phyloP scores from a whole-genome alignment of 2,797 vertebrate genomes.

The Notolepis coatsorum region DNA sequence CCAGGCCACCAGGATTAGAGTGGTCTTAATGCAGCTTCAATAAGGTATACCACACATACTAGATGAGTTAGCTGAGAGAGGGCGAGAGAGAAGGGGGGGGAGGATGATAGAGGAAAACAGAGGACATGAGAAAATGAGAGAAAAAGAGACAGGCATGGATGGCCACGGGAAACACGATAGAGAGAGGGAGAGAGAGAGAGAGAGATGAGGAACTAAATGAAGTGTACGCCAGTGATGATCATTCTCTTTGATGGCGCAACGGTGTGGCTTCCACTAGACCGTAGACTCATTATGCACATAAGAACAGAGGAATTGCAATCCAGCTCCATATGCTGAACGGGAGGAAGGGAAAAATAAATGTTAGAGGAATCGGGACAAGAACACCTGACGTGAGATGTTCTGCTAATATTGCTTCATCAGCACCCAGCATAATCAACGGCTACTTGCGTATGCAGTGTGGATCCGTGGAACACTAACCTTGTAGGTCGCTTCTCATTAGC shows the following conservation, averaged over 20 bases:
- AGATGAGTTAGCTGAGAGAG: background rate
- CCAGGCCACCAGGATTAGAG: slow-evolving; percentile 62
- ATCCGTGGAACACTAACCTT: background rate
- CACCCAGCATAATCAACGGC: too few relatives aligned
- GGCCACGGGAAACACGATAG: too few relatives aligned
- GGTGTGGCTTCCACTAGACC: slow-evolving; percentile 37
- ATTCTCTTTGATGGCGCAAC: slow-evolving; percentile 62
- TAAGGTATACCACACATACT: slow-evolving; percentile 46
- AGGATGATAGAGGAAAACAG: slow-evolving; percentile 11
- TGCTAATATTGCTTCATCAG: slow-evolving; percentile 20
- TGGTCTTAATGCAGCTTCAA: slow-evolving; percentile 59
- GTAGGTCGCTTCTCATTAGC: slow-evolving; percentile 19
- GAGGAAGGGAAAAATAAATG: background rate
- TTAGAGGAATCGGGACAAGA: too few relatives aligned
- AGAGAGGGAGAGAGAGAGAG: slow-evolving; percentile 46
- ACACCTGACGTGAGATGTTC: too few relatives aligned
- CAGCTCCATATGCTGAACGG: background rate
- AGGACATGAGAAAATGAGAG: slow-evolving; percentile 51
- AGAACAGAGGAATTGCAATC: slow-evolving; percentile 31
- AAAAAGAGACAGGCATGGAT: too few relatives aligned
- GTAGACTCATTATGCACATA: slow-evolving; percentile 42
- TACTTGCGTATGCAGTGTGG: too few relatives aligned
- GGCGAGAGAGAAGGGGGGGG: background rate
- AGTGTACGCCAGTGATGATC: slow-evolving; percentile 58
- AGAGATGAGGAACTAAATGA: slow-evolving; percentile 65